Conservation (phyloP, 1,140 invertebrate genomes). For the Meloidogyne floridensis region DNA sequence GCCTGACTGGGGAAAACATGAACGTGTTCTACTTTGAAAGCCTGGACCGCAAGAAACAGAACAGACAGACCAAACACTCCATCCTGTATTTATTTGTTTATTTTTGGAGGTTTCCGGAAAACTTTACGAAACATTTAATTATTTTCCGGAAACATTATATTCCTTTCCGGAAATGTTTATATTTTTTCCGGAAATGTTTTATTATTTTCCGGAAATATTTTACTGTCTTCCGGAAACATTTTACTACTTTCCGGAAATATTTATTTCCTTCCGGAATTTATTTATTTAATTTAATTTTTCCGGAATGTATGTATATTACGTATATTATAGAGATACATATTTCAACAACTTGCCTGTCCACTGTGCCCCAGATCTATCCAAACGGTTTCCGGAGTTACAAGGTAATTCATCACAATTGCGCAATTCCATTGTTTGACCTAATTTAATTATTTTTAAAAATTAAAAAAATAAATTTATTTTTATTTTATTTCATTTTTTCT, state of each 20-base stretch:
- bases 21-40: slow-evolving; percentile 28
- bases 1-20: slow-evolving; percentile 44
- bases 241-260: too few relatives aligned
- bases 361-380: background rate
- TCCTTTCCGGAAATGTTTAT: too few relatives aligned
- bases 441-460: background rate
- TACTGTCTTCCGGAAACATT: too few relatives aligned
- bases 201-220: too few relatives aligned
- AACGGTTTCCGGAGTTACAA: slow-evolving; percentile 35
- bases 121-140: too few relatives aligned
- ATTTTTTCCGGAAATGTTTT: too few relatives aligned
- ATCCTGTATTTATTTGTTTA: slow-evolving; percentile 12
- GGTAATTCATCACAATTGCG: slow-evolving; percentile 58
- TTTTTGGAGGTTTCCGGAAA: background rate
- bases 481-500: background rate
- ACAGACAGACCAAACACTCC: slow-evolving; percentile 48
- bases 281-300: background rate
- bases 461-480: background rate
- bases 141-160: too few relatives aligned
- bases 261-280: too few relatives aligned
- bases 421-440: slow-evolving; percentile 63
- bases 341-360: background rate
- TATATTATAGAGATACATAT: background rate
- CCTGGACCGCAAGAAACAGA: slow-evolving; percentile 43
- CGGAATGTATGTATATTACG: background rate